Base-by-base conservation (phyloP, 2,888 invertebrate species). In the Erebia ligea region DNA sequence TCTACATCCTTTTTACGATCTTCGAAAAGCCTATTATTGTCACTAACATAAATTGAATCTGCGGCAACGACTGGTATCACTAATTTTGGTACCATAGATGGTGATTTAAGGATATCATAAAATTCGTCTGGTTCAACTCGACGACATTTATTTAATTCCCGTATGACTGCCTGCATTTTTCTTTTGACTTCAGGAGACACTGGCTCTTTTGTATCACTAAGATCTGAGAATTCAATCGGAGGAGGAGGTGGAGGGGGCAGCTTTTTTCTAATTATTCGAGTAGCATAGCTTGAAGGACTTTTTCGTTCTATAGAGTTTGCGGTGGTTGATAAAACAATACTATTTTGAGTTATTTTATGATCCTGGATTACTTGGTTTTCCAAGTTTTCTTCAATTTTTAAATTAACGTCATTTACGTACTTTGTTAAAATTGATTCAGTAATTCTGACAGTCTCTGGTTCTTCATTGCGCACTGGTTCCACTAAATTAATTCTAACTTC, bases 91-190 rank as follows among this genome's bases (percentile, higher is more conserved):
- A 86, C 82, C 48, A 86, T 77, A 69, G 84, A 83, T 5, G 83
- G 83, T 81, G 87, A 87, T 21, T 85, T 79, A 75, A 85, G 83
- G 3, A 85, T 77, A 73, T 88, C 86, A 80, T 88, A 84, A 68
- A 84, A 63, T 75, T 84, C 83, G 58, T 81, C 82, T 11, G 90
- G 83, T 71, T 92, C 92, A n/a, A 82, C 80, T 74, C 88, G 85
- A 69, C 84, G 83, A 76, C 93, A 93, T 77, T 88, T 85, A 75
- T 89, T 90, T 3, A 95, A 83, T 81, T 95, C 95, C 61, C 92
- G 91, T 71, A 95, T 95, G 34, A 95, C 95, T 11, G 95, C 95
- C 78, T 94, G 93, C 95, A 95, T 95, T 80, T 94, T 95, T 63
- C 92, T 88, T 82, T 95, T 95, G 0, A 95, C 92, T 80, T 94